A percentile compares a stretch with the other conserved stretches of the same genome.
These are phyloP conservation scores for Isichthys henryi DNA, from an alignment of 2,113 vertebrate species.

Conservation along the genomic window DNA sequence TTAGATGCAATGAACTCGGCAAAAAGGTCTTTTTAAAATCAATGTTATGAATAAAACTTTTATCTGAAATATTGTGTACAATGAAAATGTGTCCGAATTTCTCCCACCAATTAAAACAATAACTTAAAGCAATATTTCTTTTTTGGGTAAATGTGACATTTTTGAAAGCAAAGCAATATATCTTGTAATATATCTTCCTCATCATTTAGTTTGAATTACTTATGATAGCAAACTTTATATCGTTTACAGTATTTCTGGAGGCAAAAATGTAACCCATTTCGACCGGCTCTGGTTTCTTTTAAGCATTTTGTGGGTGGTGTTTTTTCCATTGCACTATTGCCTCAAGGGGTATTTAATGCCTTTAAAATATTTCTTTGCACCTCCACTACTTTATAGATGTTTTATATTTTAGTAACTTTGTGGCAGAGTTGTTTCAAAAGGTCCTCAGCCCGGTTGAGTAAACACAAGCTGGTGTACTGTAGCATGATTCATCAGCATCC, in stretches of 20 bases:
- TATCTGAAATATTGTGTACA: not conserved
- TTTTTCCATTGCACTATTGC: not conserved
- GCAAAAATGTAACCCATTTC: not conserved
- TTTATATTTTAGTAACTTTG: not conserved
- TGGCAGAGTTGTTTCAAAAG: not conserved
- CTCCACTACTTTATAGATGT: not conserved
- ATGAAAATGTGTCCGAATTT: not conserved
- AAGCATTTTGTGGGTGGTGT: not conserved
- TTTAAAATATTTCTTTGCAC: not conserved
- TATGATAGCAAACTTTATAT: not conserved
- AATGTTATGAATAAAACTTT: not conserved
- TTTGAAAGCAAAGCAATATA: not conserved
- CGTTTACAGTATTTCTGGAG: not conserved
- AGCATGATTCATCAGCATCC: not conserved
- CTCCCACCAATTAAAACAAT: not conserved
- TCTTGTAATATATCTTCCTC: not conserved
- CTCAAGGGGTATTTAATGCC: not conserved
- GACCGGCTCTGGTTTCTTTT: not conserved
- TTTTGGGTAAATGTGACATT: not conserved
- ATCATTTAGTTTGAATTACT: not conserved
- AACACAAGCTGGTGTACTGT: not conserved
- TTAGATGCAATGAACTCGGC: conserved; percentile 17
- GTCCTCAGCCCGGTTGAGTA: not conserved
- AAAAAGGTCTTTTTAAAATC: not conserved
- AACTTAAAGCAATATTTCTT: not conserved